phyloP scores from a whole-genome alignment of 2,797 vertebrate genomes.

The Coranthus polyacanthus region DNA sequence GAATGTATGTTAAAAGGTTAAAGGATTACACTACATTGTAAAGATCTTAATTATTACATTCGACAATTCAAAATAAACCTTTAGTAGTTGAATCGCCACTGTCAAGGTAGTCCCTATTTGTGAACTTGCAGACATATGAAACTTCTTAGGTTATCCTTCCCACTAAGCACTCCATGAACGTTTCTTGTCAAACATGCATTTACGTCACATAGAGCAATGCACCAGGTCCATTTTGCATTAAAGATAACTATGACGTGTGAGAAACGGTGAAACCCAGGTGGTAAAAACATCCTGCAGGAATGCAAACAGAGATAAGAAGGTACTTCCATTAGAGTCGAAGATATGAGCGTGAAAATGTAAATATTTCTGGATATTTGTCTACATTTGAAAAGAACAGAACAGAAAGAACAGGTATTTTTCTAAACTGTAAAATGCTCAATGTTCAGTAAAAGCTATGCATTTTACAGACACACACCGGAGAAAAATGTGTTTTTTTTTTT shows the following conservation, averaged over 20 bases:
- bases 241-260: not conserved
- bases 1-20: no score
- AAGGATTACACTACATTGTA: no score
- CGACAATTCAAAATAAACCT: no score
- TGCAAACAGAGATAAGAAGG: not conserved
- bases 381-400: no score
- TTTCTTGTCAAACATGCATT: conserved; percentile 10
- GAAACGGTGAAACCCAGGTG: not conserved
- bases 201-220: not conserved
- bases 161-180: not conserved
- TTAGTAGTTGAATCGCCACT: no score
- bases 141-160: conserved; percentile 1
- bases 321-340: not conserved
- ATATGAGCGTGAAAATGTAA: no score
- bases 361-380: no score
- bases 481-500: not conserved
- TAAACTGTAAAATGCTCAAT: no score
- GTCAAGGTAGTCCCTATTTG: not conserved
- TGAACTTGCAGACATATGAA: conserved; percentile 5
- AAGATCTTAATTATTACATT: no score
- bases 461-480: no score
- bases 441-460: no score
- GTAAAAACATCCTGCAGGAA: not conserved
- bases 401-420: no score
- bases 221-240: not conserved